Evolutionary conservation across 1,140 invertebrate species (phyloP), one percentile per base, ranked within the genome.

Genomic region (Zaprionus ghesquierei): DNA sequence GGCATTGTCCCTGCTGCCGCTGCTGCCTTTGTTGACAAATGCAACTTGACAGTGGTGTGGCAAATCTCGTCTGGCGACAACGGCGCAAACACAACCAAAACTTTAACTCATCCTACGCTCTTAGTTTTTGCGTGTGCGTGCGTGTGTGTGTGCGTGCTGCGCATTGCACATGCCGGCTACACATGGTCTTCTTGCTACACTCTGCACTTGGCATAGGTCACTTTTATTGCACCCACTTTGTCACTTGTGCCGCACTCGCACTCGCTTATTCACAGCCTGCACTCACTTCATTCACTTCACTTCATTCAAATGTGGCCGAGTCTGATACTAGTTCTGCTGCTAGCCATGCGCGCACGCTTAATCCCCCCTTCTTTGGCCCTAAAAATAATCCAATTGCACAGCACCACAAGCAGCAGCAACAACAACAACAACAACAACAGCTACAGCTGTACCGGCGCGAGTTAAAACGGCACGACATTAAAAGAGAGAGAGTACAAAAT

Each of bases 31-130:
- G 86, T 89, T 90, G 86, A 89, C 86, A 89, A 89, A 89, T 89
- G 78, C 86, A 78, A 90, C 75, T 90, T 89, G 86, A 89, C 86
- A 86, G 78, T 90, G 78, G 86, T 90, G 80, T 90, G 81, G 86
- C 81, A 89, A 89, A 89, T 89, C 85, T 78, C 60, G 75, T 89
- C 84, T 90, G 86, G 59, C 75, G 65, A 72, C 69, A 65, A 38
- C 55, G 13, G 25, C 35, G 33, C 49, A 69, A 41, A 44, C 54
- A 60, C 49, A 54, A 31, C 35, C 66, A 41, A 46, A 49, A 58
- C 62, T 58, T 50, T 18, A 31, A 31, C 55, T 68, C 41, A 60
- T 33, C 23, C 35, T 29, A 29, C 27, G 5, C 27, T 15, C n/a
- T 8, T n/a, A 53, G 44, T 33, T 5, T 23, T 29, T 46, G 6